Evolutionary conservation across 2,888 invertebrate genomes (phyloP).

Genomic region (Scaptomyza caliginosa): DNA sequence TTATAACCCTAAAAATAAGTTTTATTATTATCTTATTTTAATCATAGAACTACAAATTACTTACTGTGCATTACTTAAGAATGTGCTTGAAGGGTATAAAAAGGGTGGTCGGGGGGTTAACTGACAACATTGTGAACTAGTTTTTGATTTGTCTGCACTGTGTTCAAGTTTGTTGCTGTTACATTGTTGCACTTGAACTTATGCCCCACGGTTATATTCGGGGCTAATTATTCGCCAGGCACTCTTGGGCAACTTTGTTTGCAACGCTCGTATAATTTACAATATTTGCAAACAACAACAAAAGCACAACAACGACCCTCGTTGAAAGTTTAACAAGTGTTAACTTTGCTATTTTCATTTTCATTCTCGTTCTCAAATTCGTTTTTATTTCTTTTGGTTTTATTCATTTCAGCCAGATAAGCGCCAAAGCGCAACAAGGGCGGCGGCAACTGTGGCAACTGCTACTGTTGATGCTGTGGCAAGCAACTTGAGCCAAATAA

Average conservation of each 20-base stretch:
- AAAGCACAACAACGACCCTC: conserved; percentile 42
- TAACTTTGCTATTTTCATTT: conserved; percentile 77
- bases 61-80: conserved; percentile 1
- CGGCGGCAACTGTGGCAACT: conserved; percentile 54
- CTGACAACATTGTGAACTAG: conserved; percentile 64
- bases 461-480: conserved; percentile 34
- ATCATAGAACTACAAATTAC: neutral
- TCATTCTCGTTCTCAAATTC: conserved; percentile 54
- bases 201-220: conserved; percentile 74
- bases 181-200: conserved; percentile 79
- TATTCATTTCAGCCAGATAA: conserved; percentile 69
- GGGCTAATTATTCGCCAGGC: conserved; percentile 78
- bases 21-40: neutral
- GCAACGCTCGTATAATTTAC: conserved; percentile 57
- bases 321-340: conserved; percentile 77
- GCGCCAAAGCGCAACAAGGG: conserved; percentile 58
- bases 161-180: conserved; percentile 66
- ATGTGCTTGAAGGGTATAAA: too few species aligned
- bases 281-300: conserved; percentile 52
- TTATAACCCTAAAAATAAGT: too few species aligned
- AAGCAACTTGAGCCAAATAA: conserved; percentile 68
- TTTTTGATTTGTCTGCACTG: conserved; percentile 66
- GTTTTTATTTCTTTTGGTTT: conserved; percentile 64
- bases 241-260: conserved; percentile 75
- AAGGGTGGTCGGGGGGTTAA: neutral